A percentile compares a stretch with the other conserved stretches of the same genome.
These are phyloP conservation scores for Microcebus jonahi DNA, from an alignment of 2,113 vertebrate genomes.

Conservation along the genomic window DNA sequence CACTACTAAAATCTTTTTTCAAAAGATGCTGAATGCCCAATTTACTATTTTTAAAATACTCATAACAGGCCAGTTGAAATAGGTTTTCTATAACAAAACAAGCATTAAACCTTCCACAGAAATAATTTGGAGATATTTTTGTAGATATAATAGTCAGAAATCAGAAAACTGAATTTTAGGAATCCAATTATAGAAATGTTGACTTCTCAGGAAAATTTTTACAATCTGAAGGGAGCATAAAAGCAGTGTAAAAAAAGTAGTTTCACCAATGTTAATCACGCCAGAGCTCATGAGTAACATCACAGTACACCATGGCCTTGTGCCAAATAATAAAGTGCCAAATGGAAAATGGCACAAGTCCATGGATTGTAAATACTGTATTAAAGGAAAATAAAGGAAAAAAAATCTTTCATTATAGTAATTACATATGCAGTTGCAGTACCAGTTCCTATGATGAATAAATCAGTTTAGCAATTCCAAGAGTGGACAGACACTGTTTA, in stretches of 20 bases:
- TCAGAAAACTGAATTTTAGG: constrained; percentile 56
- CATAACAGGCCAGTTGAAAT: constrained; percentile 10
- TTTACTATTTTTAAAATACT: constrained; percentile 59
- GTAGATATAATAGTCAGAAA: constrained; percentile 41
- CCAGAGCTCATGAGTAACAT: constrained; percentile 70
- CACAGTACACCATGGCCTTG: constrained; percentile 80
- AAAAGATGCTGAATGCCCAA: constrained; percentile 64
- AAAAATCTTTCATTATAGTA: constrained; percentile 54
- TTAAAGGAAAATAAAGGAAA: constrained; percentile 47
- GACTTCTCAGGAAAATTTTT: constrained; percentile 63
- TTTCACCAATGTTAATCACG: constrained; percentile 29
- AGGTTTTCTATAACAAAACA: constrained; percentile 52
- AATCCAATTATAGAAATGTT: constrained; percentile 66
- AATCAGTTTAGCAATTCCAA: constrained; percentile 45
- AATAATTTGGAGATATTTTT: constrained; percentile 36
- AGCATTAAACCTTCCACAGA: not conserved
- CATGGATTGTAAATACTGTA: constrained; percentile 84
- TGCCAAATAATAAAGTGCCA: constrained; percentile 82
- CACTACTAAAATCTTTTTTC: constrained; percentile 61
- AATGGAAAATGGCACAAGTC: constrained; percentile 83
- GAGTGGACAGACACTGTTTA: constrained; percentile 25
- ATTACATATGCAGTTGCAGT: constrained; percentile 19
- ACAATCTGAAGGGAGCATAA: constrained; percentile 42
- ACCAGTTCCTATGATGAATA: constrained; percentile 37
- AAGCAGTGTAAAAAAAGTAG: constrained; percentile 5